Conservation (phyloP, 92 coral and sea anemone genomes). For the Desmophyllum pertusum region DNA sequence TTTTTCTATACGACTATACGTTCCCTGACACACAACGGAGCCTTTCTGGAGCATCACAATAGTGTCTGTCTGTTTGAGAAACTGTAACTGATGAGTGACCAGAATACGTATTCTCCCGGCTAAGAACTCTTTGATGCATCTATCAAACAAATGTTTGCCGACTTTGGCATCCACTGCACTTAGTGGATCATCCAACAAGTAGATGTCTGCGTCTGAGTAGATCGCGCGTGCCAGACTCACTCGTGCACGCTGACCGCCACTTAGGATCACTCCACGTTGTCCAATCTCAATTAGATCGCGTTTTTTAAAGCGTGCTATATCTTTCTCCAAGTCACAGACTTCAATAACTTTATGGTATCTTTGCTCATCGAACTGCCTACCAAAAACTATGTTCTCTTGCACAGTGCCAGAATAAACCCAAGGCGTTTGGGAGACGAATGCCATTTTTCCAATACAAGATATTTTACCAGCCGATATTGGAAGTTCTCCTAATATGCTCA, state of each 20-base stretch:
- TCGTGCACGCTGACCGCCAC: conserved; percentile 56
- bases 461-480: conserved; percentile 74
- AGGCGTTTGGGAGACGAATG: conserved; percentile 85
- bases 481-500: conserved; percentile 86
- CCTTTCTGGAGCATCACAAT: conserved; percentile 25
- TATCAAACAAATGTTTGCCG: conserved; percentile 40
- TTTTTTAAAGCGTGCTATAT: conserved; percentile 20
- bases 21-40: conserved; percentile 12
- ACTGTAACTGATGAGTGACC: conserved; percentile 34
- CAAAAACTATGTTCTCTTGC: conserved; percentile 86
- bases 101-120: conserved; percentile 32
- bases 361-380: conserved; percentile 61
- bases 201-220: conserved; percentile 41
- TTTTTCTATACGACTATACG: neutral
- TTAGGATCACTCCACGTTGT: conserved; percentile 44
- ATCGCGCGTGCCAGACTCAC: conserved; percentile 49
- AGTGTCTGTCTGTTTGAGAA: conserved; percentile 28
- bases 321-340: conserved; percentile 91
- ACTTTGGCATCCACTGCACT: conserved; percentile 58
- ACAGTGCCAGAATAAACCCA: conserved; percentile 96
- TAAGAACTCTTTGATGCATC: conserved; percentile 43
- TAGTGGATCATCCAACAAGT: conserved; percentile 47
- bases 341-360: conserved; percentile 68
- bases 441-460: conserved; percentile 65
- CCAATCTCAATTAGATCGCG: conserved; percentile 43